phyloP scores from a whole-genome alignment of 2,888 invertebrate genomes.

The Tridacna crocea region DNA sequence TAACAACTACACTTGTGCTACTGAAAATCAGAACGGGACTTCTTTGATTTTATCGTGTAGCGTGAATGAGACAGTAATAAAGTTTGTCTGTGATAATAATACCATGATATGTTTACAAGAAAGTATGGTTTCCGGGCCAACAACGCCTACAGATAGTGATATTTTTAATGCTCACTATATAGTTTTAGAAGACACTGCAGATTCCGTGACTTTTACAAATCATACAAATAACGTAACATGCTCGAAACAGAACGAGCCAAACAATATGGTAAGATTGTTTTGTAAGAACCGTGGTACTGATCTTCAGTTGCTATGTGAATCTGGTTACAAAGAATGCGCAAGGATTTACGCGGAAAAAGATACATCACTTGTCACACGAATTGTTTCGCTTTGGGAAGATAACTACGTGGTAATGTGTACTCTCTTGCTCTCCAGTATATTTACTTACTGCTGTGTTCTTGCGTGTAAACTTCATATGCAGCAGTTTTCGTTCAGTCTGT shows the following conservation, averaged over 20 bases:
- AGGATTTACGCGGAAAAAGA: background rate
- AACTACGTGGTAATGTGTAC: conserved; percentile 21
- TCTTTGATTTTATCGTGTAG: background rate
- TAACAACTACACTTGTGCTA: background rate
- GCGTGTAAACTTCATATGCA: conserved; percentile 85
- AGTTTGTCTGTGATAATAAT: background rate
- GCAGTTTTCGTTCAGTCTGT: conserved; percentile 83
- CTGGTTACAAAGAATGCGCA: background rate
- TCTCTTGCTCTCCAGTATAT: conserved; percentile 67
- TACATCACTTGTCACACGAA: background rate
- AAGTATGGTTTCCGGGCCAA: background rate
- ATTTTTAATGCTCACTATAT: conserved; percentile 10
- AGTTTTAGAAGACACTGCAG: background rate
- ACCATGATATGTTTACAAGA: conserved; percentile 6
- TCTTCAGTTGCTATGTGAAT: background rate
- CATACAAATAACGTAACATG: conserved; percentile 5
- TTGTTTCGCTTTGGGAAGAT: conserved; percentile 60
- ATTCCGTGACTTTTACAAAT: conserved; percentile 11
- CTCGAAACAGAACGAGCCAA: conserved; percentile 3
- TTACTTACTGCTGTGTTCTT: conserved; percentile 83
- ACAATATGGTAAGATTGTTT: conserved; percentile 5
- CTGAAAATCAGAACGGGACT: background rate
- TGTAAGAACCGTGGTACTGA: background rate
- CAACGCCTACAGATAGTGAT: background rate
- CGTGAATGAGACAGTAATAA: background rate